Base-by-base conservation (phyloP, 30 jellyfish, hydroid and myxozoan genomes). In the Cassiopea andromeda region DNA sequence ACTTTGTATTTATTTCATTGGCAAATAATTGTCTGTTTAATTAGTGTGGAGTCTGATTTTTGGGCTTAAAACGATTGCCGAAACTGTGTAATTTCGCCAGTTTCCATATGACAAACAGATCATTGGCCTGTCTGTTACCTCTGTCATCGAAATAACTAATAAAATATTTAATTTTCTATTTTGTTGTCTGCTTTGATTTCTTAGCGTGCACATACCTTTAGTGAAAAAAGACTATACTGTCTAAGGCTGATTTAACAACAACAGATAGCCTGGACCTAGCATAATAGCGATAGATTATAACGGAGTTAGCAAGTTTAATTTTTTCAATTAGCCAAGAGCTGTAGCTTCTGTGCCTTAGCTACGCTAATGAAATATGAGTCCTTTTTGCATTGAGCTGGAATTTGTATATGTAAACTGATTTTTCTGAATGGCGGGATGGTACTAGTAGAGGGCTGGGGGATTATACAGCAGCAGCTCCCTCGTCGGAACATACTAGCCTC, bases 51-150 rank as follows among this genome's bases (percentile, higher is more conserved):
- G 90, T 81, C 90, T 81, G 90, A 81, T 44, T 81, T 81, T 78
- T 78, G 81, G 69, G 71, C 80, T 81, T 81, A 81, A 66, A 81
- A 81, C 78, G 90, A 81, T 81, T 81, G 90, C 81, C 79, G 73
- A 49, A 64, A 67, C 73, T 81, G 90, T 69, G 90, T 47, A 17
- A 81, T 81, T 81, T 48, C 68, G 77, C 47, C 90, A 81, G 18
- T 4, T 66, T 82, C 48, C 67, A 66, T 38, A 81, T 81, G 89
- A 80, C 89, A 80, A 47, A 59, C 89, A 80, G 89, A 80, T 44
- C 79, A 44, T 47, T 80, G 89, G 47, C 61, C 19, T 80, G 18
- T 10, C 84, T 75, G 69, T 49, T 75, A 44, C 44, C 69, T 47
- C 17, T 48, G 16, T 54, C 86, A 57, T 17, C 9, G 86, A 77